Conservation (phyloP, 2,888 invertebrate species). For the Cantharis nigra region DNA sequence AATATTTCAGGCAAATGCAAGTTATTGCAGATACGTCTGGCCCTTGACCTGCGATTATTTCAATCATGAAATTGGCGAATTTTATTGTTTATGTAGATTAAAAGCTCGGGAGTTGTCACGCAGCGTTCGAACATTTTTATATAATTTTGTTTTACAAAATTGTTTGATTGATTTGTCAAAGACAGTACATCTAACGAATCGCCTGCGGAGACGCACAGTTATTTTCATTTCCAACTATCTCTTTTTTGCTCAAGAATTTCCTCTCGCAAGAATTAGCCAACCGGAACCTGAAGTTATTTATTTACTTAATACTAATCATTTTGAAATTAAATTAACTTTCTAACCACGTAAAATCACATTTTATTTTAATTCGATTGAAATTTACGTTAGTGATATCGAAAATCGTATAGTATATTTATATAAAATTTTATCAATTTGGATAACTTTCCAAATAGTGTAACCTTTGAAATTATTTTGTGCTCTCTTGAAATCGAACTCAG, state of each 20-base stretch:
- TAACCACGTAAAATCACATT: not conserved
- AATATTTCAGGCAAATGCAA: not conserved
- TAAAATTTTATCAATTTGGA: not conserved
- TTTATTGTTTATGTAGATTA: not conserved
- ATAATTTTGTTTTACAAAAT: not conserved
- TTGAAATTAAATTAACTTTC: not conserved
- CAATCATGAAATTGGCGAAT: not conserved
- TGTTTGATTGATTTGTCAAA: not conserved
- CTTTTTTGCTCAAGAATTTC: not conserved
- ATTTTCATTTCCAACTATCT: not conserved
- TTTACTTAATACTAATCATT: not conserved
- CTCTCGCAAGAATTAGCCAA: not conserved
- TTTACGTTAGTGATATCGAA: not conserved
- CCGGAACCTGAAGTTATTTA: not conserved
- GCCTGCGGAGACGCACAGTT: not conserved
- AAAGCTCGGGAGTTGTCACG: not conserved
- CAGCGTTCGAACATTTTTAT: not conserved
- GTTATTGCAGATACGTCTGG: not conserved
- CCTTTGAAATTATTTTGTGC: not conserved
- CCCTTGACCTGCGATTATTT: not conserved
- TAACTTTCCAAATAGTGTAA: not conserved
- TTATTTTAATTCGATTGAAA: not conserved
- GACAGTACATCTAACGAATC: not conserved
- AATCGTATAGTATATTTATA: not conserved
- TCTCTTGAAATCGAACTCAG: not conserved